Conservation (phyloP, 2,888 invertebrate genomes). For the Polietes domitor region DNA sequence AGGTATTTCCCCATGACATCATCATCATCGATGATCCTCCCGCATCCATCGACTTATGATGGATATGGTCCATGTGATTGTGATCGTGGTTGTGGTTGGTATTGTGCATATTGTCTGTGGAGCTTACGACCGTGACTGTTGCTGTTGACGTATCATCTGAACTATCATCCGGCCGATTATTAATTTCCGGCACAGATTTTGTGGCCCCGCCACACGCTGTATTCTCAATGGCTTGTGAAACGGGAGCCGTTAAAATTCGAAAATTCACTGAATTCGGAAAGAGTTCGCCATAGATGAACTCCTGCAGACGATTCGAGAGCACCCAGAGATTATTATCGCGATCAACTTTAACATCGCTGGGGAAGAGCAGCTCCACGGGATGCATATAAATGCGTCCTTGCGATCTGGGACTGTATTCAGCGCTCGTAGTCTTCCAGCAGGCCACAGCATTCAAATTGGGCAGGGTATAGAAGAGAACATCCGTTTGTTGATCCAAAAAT, state of each 20-base stretch:
- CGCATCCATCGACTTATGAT: neutral
- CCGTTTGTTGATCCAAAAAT: slow-evolving; percentile 86
- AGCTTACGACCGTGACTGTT: no score
- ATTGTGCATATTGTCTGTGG: no score
- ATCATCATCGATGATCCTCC: neutral
- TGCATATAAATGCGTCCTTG: slow-evolving; percentile 88
- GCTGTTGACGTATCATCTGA: neutral
- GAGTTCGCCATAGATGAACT: slow-evolving; percentile 86
- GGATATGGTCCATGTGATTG: neutral
- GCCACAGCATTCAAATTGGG: slow-evolving; percentile 89
- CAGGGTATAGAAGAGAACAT: slow-evolving; percentile 88
- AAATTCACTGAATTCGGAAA: slow-evolving; percentile 86
- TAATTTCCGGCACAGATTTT: slow-evolving; percentile 82
- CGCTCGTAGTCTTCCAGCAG: slow-evolving; percentile 88
- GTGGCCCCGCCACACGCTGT: slow-evolving; percentile 86
- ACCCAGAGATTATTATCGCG: slow-evolving; percentile 87
- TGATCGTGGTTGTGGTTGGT: neutral
- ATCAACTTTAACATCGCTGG: slow-evolving; percentile 90
- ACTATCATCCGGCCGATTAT: no score
- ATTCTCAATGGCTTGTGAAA: slow-evolving; percentile 86
- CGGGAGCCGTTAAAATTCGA: slow-evolving; percentile 86
- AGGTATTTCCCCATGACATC: neutral
- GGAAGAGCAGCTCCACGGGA: slow-evolving; percentile 87
- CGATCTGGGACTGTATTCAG: slow-evolving; percentile 85
- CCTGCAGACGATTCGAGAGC: slow-evolving; percentile 87